Evolutionary conservation across 1,140 invertebrate genomes (phyloP).

Genomic region (Calycopis cecrops): DNA sequence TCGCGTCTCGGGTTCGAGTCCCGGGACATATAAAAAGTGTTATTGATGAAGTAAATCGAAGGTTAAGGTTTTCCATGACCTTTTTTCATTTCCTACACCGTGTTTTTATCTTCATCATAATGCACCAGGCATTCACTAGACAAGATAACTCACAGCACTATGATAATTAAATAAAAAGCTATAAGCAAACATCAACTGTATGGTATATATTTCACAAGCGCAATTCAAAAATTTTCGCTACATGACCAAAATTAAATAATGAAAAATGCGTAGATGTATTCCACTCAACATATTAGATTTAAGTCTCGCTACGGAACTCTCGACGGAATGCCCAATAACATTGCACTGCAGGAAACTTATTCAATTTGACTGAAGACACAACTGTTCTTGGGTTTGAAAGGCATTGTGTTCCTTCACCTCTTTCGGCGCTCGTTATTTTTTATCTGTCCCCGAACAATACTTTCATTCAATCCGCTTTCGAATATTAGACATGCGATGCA

Average conservation of each 20-base stretch:
- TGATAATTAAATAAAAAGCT: too few relatives aligned
- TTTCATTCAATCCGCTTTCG: constrained; percentile 53
- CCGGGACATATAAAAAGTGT: too few relatives aligned
- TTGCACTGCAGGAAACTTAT: constrained; percentile 59
- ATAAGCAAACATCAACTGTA: too few relatives aligned
- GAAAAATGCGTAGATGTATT: constrained; percentile 28
- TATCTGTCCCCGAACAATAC: constrained; percentile 57
- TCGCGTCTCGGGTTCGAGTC: too few relatives aligned
- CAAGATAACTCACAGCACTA: too few relatives aligned
- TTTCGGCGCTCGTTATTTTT: constrained; percentile 42
- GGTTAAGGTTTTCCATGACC: too few relatives aligned
- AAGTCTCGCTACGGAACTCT: constrained; percentile 44
- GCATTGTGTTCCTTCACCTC: constrained; percentile 52
- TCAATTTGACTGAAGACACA: constrained; percentile 64
- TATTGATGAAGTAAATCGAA: too few relatives aligned
- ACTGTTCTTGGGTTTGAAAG: constrained; percentile 59
- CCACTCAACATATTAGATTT: constrained; percentile 43
- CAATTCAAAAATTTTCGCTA: neutral
- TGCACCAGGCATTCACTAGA: too few relatives aligned
- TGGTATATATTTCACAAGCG: too few relatives aligned
- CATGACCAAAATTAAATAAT: neutral
- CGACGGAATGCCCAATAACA: constrained; percentile 56
- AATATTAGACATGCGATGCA: constrained; percentile 53
- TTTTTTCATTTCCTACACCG: too few relatives aligned
- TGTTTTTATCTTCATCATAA: too few relatives aligned